A percentile compares a stretch with the other conserved stretches of the same genome.
Evolutionary conservation across 1,140 invertebrate species (phyloP).

Genomic region (Drosophila pallidifrons): DNA sequence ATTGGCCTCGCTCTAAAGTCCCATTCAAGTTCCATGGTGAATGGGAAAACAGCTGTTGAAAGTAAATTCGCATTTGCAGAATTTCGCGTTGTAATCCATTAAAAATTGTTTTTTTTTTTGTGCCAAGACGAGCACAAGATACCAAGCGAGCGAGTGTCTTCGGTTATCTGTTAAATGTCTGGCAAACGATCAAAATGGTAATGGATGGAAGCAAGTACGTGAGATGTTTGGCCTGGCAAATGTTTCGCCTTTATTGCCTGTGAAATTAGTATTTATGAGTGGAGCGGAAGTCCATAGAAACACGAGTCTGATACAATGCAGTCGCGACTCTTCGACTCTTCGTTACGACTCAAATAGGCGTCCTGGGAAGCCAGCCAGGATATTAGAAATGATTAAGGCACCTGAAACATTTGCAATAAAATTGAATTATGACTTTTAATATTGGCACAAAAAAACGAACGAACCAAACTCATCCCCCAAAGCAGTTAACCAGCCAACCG

Average conservation of each 20-base stretch:
- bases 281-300: conserved; percentile 49
- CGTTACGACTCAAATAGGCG: conserved; percentile 50
- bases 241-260: conserved; percentile 82
- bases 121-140: no score
- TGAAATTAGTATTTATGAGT: conserved; percentile 85
- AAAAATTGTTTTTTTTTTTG: conserved; percentile 48
- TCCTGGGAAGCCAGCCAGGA: conserved; percentile 72
- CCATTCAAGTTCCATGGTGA: neutral
- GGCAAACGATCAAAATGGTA: conserved; percentile 63
- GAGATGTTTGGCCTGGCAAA: conserved; percentile 59
- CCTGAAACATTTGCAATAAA: conserved; percentile 84
- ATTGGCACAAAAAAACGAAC: conserved; percentile 59
- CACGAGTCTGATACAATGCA: conserved; percentile 30
- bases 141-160: neutral
- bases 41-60: neutral
- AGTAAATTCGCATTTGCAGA: conserved; percentile 1
- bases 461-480: conserved; percentile 12
- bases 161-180: conserved; percentile 76
- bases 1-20: conserved; percentile 2
- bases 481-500: conserved; percentile 17
- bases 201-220: conserved; percentile 61
- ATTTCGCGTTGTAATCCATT: conserved; percentile 63
- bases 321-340: conserved; percentile 1
- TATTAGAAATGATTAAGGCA: conserved; percentile 84
- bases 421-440: conserved; percentile 85